Evolutionary conservation across 1,140 invertebrate species (phyloP).

Genomic region (Conus betulinus): DNA sequence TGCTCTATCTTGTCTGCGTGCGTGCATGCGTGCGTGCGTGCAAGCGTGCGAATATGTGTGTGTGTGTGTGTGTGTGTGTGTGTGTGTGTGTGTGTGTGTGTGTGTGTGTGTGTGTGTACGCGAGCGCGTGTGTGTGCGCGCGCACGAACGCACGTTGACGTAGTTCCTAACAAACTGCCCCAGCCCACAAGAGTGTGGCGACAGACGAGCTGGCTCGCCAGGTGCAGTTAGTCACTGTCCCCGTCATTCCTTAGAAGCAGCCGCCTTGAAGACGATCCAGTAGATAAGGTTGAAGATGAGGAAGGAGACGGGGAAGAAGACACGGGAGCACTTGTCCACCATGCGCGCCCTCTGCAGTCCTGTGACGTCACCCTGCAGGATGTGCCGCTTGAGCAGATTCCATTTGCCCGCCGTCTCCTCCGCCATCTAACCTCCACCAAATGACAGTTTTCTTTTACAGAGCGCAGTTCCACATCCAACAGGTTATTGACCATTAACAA

Average conservation of each 20-base stretch:
- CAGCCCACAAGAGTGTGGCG: neutral
- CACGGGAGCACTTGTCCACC: conserved; percentile 76
- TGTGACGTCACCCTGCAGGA: neutral
- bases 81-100: too few species aligned
- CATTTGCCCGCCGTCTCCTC: neutral
- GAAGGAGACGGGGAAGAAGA: conserved; percentile 91
- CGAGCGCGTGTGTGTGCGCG: too few species aligned
- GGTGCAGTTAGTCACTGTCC: neutral
- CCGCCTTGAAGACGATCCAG: conserved; percentile 26
- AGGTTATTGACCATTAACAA: too few species aligned
- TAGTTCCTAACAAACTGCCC: too few species aligned
- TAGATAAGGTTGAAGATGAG: conserved; percentile 83
- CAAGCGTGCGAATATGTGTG: neutral
- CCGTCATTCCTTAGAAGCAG: neutral
- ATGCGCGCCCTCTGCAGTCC: conserved; percentile 2
- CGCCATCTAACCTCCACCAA: neutral
- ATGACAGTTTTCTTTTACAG: too few species aligned
- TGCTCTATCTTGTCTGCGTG: neutral
- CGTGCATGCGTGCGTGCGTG: neutral
- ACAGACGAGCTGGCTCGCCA: neutral
- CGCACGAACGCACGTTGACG: too few species aligned
- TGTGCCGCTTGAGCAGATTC: neutral
- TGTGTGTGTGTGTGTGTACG: too few species aligned
- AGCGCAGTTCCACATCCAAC: too few species aligned
- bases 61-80: too few species aligned